These are phyloP conservation scores for Cosmopolites sordidus DNA, from an alignment of 2,888 invertebrate species.

Conservation along the genomic window DNA sequence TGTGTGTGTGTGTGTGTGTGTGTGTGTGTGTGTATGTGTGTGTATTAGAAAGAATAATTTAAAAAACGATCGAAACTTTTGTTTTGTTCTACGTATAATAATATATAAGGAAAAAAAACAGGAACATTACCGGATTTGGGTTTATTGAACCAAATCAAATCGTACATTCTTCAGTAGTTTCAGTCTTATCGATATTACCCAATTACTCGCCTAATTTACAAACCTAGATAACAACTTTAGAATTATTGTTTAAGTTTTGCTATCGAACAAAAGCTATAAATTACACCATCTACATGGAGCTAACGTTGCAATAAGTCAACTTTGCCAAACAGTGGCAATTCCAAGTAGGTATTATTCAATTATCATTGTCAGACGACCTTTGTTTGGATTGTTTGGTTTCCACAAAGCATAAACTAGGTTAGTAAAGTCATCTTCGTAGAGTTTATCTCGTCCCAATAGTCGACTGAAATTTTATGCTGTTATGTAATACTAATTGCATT, in stretches of 20 bases:
- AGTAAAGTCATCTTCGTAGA: neutral
- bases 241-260: constrained; percentile 15
- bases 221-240: constrained; percentile 14
- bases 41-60: no score
- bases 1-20: no score
- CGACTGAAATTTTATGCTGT: neutral
- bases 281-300: constrained; percentile 6
- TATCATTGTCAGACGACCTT: constrained; percentile 14
- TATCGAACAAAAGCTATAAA: constrained; percentile 10
- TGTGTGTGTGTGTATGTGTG: no score
- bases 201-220: constrained; percentile 1
- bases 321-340: constrained; percentile 16
- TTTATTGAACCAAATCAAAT: no score
- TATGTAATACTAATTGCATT: neutral
- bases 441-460: neutral
- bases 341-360: constrained; percentile 19
- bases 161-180: no score
- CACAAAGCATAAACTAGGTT: constrained; percentile 14
- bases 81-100: no score
- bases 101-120: no score
- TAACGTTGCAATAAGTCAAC: constrained; percentile 12
- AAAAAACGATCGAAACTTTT: no score
- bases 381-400: constrained; percentile 16
- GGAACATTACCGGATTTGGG: no score
- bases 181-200: neutral